phyloP scores from a whole-genome alignment of 2,888 invertebrate species.

The Formica aserva region DNA sequence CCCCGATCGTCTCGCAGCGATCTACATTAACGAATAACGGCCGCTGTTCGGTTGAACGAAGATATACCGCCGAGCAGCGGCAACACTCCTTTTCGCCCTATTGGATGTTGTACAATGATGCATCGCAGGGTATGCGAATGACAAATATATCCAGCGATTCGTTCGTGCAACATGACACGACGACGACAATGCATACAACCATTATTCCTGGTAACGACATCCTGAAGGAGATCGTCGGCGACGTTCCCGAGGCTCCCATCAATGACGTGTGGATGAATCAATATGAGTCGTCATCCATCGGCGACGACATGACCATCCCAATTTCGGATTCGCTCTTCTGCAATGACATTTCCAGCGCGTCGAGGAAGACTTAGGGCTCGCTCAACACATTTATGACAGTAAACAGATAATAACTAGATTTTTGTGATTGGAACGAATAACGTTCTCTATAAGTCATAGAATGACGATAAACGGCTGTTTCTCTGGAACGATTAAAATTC shows the following conservation, averaged over 20 bases:
- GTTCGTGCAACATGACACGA: constrained; percentile 10
- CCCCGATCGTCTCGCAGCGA: constrained; percentile 77
- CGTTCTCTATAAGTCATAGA: background rate
- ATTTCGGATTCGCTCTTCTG: constrained; percentile 66
- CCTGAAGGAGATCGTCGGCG: constrained; percentile 56
- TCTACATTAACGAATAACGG: constrained; percentile 55
- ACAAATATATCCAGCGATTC: constrained; percentile 59
- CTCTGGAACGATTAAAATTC: background rate
- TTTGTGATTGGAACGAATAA: background rate
- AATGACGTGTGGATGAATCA: constrained; percentile 76
- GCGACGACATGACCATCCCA: constrained; percentile 60
- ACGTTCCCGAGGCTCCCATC: constrained; percentile 68
- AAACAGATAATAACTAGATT: background rate
- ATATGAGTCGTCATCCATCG: constrained; percentile 48
- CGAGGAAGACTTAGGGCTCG: constrained; percentile 15
- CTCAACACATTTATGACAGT: background rate
- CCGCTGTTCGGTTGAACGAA: constrained; percentile 73
- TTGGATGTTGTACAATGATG: constrained; percentile 78
- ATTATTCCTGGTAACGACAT: constrained; percentile 52
- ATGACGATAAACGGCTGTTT: background rate
- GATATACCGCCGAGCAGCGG: constrained; percentile 74
- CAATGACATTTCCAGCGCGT: constrained; percentile 3
- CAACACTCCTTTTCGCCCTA: constrained; percentile 79
- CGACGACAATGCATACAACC: background rate
- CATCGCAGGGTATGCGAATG: constrained; percentile 75